These are phyloP conservation scores for Myrmecophaga tridactyla DNA, from an alignment of 2,113 vertebrate species.

Conservation along the genomic window DNA sequence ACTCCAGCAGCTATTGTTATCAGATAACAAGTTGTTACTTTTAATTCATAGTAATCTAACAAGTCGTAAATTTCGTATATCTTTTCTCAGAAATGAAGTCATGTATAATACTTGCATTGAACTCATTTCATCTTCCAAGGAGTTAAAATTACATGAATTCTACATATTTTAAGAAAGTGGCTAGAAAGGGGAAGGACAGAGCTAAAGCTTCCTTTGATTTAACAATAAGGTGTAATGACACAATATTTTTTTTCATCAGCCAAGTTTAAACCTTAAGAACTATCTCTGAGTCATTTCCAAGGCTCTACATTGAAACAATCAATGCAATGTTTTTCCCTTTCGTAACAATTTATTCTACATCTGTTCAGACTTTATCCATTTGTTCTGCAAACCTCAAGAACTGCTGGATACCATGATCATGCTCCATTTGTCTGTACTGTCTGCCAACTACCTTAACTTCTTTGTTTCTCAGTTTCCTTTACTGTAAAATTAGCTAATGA, in stretches of 20 bases:
- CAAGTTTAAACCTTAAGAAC: neutral
- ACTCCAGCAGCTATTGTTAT: neutral
- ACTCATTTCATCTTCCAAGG: neutral
- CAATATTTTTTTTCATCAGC: neutral
- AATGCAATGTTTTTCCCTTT: neutral
- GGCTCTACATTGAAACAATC: no score
- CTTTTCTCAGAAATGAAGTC: neutral
- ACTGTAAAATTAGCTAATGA: neutral
- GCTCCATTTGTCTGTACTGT: neutral
- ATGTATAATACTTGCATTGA: neutral
- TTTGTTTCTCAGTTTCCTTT: neutral
- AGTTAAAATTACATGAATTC: neutral
- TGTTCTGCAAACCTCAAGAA: neutral
- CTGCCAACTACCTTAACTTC: neutral
- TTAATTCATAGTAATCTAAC: neutral
- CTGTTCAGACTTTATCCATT: no score
- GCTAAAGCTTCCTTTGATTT: neutral
- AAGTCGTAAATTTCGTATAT: neutral
- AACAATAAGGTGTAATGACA: neutral
- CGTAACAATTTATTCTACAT: neutral
- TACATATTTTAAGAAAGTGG: neutral
- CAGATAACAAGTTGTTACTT: neutral
- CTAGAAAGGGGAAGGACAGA: neutral
- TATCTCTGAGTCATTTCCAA: neutral
- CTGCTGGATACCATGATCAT: neutral